A percentile compares a stretch with the other conserved stretches of the same genome.
phyloP scores from a whole-genome alignment of 1,140 invertebrate species.

The Macrobrachium rosenbergii region DNA sequence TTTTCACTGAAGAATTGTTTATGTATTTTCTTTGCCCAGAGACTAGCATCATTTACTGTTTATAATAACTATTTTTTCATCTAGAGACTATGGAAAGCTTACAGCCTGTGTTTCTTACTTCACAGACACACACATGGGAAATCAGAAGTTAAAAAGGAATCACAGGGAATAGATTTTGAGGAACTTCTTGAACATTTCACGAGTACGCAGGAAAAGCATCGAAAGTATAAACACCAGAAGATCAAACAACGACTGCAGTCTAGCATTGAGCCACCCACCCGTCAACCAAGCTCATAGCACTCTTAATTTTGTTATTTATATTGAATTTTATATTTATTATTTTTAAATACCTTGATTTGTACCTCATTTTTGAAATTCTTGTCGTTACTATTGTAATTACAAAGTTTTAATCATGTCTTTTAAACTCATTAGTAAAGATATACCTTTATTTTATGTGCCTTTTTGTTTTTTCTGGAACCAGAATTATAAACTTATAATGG shows the following conservation, averaged over 20 bases:
- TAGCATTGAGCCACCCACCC: constrained; percentile 31
- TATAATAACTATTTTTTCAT: neutral
- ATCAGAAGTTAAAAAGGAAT: neutral
- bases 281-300: neutral
- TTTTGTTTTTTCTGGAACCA: too few species aligned
- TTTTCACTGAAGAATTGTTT: too few species aligned
- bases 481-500: too few species aligned
- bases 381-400: too few species aligned
- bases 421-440: too few species aligned
- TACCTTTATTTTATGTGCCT: too few species aligned
- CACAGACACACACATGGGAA: constrained; percentile 30
- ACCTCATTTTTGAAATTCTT: too few species aligned
- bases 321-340: neutral
- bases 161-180: constrained; percentile 29
- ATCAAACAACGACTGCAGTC: constrained; percentile 54
- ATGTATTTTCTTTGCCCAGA: too few species aligned
- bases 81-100: too few species aligned
- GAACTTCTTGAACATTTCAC: constrained; percentile 41
- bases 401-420: too few species aligned
- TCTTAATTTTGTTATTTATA: neutral
- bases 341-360: constrained; percentile 2
- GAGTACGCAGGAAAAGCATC: constrained; percentile 46
- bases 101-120: neutral
- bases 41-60: neutral
- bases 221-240: constrained; percentile 55